These are phyloP conservation scores for Bombyx mori DNA, from an alignment of 1,140 invertebrate species.

Conservation along the genomic window DNA sequence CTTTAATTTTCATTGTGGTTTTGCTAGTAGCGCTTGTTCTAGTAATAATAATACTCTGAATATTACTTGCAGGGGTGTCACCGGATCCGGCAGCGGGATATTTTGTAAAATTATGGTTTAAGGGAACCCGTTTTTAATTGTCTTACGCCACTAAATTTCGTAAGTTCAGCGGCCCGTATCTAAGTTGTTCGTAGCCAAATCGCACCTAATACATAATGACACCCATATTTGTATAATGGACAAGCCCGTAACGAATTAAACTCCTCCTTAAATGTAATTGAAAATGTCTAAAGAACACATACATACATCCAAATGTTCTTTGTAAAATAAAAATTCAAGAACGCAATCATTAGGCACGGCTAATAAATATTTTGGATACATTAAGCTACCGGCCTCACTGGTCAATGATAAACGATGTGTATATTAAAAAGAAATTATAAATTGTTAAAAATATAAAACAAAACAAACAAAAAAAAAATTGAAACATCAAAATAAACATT, in stretches of 20 bases:
- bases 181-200: slow-evolving; percentile 24
- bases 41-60: too few relatives aligned
- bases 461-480: neutral
- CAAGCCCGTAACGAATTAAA: slow-evolving; percentile 5
- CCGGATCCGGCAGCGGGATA: slow-evolving; percentile 18
- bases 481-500: neutral
- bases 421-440: too few relatives aligned
- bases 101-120: slow-evolving; percentile 21
- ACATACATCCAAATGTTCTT: neutral
- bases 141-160: slow-evolving; percentile 24
- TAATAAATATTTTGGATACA: slow-evolving; percentile 22
- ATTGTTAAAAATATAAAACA: too few relatives aligned
- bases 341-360: slow-evolving; percentile 28
- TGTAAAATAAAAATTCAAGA: slow-evolving; percentile 11
- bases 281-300: slow-evolving; percentile 1
- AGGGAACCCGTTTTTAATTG: slow-evolving; percentile 30
- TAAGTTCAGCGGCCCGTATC: slow-evolving; percentile 18
- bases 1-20: too few relatives aligned
- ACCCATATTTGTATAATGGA: slow-evolving; percentile 5
- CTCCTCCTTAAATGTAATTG: slow-evolving; percentile 7
- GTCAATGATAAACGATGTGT: neutral
- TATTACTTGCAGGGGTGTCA: neutral
- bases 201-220: slow-evolving; percentile 1
- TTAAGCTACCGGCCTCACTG: neutral
- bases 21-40: too few relatives aligned